phyloP scores from a whole-genome alignment of 2,797 vertebrate genomes.

The Nannoperca australis region DNA sequence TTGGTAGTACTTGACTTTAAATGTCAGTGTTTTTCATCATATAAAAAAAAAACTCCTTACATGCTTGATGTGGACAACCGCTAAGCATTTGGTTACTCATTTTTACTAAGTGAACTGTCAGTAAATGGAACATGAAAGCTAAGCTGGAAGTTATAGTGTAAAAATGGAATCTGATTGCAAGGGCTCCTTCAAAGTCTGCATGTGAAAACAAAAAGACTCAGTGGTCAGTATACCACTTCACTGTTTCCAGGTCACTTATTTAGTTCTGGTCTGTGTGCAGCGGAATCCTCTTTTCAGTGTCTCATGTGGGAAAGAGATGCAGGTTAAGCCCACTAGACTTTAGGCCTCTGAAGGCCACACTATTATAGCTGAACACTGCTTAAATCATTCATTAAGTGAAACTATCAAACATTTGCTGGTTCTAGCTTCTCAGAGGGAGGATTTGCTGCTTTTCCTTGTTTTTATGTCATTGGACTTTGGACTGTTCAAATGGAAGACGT shows the following conservation, averaged over 20 bases:
- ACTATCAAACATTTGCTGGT: too few relatives aligned
- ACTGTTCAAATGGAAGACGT: too few relatives aligned
- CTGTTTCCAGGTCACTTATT: too few relatives aligned
- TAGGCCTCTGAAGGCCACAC: too few relatives aligned
- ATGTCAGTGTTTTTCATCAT: neutral
- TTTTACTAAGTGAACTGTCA: neutral
- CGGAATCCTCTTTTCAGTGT: too few relatives aligned
- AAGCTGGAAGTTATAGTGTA: neutral
- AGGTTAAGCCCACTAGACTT: too few relatives aligned
- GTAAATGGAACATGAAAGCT: slow-evolving; percentile 8
- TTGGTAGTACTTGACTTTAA: slow-evolving; percentile 1
- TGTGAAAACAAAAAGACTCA: neutral
- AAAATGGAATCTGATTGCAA: neutral
- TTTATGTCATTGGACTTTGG: neutral
- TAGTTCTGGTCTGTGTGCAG: too few relatives aligned
- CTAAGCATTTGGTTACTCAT: neutral
- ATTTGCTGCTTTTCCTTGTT: neutral
- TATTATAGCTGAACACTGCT: neutral
- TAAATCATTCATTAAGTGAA: neutral
- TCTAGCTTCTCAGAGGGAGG: too few relatives aligned
- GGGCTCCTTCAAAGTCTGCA: neutral
- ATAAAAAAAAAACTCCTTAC: slow-evolving; percentile 5
- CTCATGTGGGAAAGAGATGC: too few relatives aligned
- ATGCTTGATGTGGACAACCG: neutral
- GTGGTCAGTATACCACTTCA: neutral